These are phyloP conservation scores for Pandemis heparana DNA, from an alignment of 2,888 invertebrate genomes.

Conservation along the genomic window DNA sequence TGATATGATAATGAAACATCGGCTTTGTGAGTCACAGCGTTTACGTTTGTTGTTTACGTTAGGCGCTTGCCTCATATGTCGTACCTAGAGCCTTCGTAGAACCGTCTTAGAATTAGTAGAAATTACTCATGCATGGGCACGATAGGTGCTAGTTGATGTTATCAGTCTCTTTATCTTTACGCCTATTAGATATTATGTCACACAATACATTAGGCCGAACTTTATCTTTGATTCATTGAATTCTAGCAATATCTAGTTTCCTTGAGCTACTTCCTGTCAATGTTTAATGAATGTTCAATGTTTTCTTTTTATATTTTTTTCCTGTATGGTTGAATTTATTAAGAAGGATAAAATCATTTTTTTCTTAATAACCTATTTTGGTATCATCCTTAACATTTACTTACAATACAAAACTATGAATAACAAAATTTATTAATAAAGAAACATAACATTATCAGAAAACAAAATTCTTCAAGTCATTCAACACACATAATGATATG, in stretches of 20 bases:
- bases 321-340: background rate
- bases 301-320: slow-evolving; percentile 1
- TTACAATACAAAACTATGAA: too few species aligned
- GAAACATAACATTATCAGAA: too few species aligned
- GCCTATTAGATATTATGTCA: slow-evolving; percentile 29
- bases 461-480: too few species aligned
- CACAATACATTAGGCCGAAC: slow-evolving; percentile 6
- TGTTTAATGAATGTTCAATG: slow-evolving; percentile 6
- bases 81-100: slow-evolving; percentile 61
- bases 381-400: background rate
- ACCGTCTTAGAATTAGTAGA: slow-evolving; percentile 60
- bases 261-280: slow-evolving; percentile 13
- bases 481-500: too few species aligned
- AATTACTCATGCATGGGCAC: slow-evolving; percentile 68
- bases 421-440: too few species aligned
- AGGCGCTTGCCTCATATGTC: slow-evolving; percentile 58
- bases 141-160: slow-evolving; percentile 41
- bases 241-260: slow-evolving; percentile 1
- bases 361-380: background rate
- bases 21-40: slow-evolving; percentile 84
- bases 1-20: slow-evolving; percentile 83
- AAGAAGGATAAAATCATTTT: background rate
- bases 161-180: slow-evolving; percentile 25
- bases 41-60: slow-evolving; percentile 82
- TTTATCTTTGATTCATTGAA: slow-evolving; percentile 21